These are phyloP conservation scores for Lophura nycthemera DNA, from an alignment of 2,113 vertebrate species.

Conservation along the genomic window DNA sequence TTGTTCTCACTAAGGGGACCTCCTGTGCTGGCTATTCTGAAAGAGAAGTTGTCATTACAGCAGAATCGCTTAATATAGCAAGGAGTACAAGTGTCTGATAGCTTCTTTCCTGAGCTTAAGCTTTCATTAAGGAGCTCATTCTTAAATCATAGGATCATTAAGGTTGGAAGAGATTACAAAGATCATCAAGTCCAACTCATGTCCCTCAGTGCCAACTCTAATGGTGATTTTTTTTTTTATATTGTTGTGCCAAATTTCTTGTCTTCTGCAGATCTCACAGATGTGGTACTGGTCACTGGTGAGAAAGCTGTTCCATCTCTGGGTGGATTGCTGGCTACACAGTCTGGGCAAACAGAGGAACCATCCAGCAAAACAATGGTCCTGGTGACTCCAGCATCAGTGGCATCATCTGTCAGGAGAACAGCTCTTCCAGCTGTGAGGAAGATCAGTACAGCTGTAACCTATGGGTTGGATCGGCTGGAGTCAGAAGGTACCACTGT, in stretches of 20 bases:
- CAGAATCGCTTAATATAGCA: neutral
- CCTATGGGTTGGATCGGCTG: slow-evolving; percentile 79
- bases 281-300: neutral
- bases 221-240: neutral
- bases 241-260: neutral
- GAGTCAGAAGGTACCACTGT: slow-evolving; percentile 87
- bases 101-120: neutral
- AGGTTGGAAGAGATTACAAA: too few relatives aligned
- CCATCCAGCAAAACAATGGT: neutral
- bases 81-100: neutral
- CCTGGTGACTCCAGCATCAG: slow-evolving; percentile 14
- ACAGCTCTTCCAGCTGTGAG: slow-evolving; percentile 42
- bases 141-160: too few relatives aligned
- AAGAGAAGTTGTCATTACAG: neutral
- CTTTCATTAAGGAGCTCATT: neutral
- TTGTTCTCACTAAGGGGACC: neutral
- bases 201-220: neutral
- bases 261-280: neutral
- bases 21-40: neutral
- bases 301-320: slow-evolving; percentile 32
- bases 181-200: too few relatives aligned
- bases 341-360: slow-evolving; percentile 51
- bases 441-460: slow-evolving; percentile 62
- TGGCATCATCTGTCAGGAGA: slow-evolving; percentile 47
- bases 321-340: slow-evolving; percentile 11